These are phyloP conservation scores for Sinocyclocheilus anophthalmus DNA, from an alignment of 2,113 vertebrate species.

Conservation along the genomic window DNA sequence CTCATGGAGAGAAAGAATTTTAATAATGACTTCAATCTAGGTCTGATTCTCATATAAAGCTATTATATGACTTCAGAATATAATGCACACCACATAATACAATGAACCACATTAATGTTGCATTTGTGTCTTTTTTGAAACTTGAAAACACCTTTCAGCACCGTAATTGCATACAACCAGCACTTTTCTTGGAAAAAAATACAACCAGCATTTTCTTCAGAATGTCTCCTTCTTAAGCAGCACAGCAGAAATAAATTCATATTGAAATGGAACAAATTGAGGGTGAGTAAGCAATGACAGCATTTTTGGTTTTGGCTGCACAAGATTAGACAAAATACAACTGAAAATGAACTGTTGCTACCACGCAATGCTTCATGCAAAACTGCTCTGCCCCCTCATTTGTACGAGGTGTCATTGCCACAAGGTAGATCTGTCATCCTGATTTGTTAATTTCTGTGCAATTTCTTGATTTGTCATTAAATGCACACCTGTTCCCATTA, in stretches of 20 bases:
- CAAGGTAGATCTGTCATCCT: conserved; percentile 15
- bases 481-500: conserved; percentile 26
- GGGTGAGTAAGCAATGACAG: neutral
- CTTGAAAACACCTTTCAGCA: neutral
- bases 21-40: neutral
- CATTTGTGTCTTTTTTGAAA: neutral
- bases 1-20: neutral
- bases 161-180: neutral
- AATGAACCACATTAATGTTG: neutral
- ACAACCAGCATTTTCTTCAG: neutral
- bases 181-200: neutral
- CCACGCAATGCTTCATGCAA: neutral
- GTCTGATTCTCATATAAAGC: neutral
- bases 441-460: conserved; percentile 16
- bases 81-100: neutral
- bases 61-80: neutral
- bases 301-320: neutral
- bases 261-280: neutral
- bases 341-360: neutral
- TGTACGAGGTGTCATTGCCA: neutral
- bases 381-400: neutral
- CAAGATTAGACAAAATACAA: neutral
- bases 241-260: neutral
- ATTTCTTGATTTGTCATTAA: conserved; percentile 7
- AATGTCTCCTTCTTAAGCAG: neutral